These are phyloP conservation scores for Azemiops feae DNA, from an alignment of 2,113 vertebrate species.

Conservation along the genomic window DNA sequence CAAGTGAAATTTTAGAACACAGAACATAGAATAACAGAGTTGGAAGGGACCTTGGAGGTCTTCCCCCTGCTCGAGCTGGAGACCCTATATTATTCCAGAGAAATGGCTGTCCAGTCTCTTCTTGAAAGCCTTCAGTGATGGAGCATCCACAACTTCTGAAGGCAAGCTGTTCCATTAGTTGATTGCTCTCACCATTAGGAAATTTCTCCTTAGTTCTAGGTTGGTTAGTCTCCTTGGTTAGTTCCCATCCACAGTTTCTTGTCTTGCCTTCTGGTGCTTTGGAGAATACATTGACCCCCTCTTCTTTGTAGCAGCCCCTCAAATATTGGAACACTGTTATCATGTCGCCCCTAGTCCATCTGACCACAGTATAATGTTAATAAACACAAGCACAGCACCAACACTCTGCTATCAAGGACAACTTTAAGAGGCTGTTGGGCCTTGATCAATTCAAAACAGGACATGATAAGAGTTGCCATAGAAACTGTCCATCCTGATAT, in stretches of 20 bases:
- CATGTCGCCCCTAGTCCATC: background rate
- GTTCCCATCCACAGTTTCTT: background rate
- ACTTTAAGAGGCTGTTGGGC: background rate
- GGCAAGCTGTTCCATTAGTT: background rate
- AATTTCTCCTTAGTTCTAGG: background rate
- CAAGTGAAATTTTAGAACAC: background rate
- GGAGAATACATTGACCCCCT: background rate
- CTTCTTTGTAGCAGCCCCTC: background rate
- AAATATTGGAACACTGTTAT: background rate
- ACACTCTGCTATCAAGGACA: background rate
- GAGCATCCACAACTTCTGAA: background rate
- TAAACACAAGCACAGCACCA: background rate
- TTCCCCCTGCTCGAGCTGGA: background rate
- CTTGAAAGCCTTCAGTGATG: background rate
- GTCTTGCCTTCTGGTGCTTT: background rate
- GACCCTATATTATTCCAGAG: background rate
- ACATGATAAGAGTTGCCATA: background rate
- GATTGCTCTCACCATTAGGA: background rate
- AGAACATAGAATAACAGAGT: background rate
- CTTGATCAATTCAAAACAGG: background rate
- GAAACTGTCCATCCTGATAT: background rate
- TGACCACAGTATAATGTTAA: background rate
- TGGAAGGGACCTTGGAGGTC: background rate
- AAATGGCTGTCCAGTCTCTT: background rate
- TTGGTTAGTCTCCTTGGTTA: background rate